Percentiles rank a stretch among this genome's conserved stretches.
These are phyloP conservation scores for Caenorhabditis remanei DNA, from an alignment of 1,140 invertebrate genomes.

Conservation along the genomic window DNA sequence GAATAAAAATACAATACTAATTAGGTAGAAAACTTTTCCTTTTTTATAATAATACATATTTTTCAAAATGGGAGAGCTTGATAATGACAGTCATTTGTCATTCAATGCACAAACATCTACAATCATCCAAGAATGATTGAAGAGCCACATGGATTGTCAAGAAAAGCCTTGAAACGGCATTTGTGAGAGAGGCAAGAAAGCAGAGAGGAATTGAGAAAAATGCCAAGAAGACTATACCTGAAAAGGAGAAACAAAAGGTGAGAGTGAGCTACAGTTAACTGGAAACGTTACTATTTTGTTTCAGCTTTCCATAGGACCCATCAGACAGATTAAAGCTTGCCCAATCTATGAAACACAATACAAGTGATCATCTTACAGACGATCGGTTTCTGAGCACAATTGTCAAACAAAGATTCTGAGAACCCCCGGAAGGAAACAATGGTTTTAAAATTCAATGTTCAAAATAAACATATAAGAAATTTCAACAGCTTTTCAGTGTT, in stretches of 20 bases:
- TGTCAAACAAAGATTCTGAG: no score
- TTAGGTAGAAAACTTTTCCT: constrained; percentile 85
- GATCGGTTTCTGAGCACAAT: no score
- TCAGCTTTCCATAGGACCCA: constrained; percentile 33
- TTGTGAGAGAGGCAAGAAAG: no score
- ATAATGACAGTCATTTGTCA: constrained; percentile 83
- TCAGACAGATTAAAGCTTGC: constrained; percentile 51
- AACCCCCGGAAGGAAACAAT: no score
- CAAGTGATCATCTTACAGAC: no score
- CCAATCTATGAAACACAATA: no score
- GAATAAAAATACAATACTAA: constrained; percentile 87
- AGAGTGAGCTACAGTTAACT: background rate
- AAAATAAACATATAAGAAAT: no score
- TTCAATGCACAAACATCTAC: constrained; percentile 72
- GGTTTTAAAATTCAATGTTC: no score
- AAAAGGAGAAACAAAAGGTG: constrained; percentile 82
- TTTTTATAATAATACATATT: background rate
- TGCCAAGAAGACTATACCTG: constrained; percentile 84
- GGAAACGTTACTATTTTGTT: background rate
- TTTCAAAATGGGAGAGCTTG: constrained; percentile 78
- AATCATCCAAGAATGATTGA: constrained; percentile 82
- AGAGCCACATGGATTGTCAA: constrained; percentile 80
- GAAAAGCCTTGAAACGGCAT: constrained; percentile 29
- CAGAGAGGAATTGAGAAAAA: no score
- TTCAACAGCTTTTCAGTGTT: no score